Conservation (phyloP, 2,888 invertebrate genomes). For the Diplazon laetatorius region DNA sequence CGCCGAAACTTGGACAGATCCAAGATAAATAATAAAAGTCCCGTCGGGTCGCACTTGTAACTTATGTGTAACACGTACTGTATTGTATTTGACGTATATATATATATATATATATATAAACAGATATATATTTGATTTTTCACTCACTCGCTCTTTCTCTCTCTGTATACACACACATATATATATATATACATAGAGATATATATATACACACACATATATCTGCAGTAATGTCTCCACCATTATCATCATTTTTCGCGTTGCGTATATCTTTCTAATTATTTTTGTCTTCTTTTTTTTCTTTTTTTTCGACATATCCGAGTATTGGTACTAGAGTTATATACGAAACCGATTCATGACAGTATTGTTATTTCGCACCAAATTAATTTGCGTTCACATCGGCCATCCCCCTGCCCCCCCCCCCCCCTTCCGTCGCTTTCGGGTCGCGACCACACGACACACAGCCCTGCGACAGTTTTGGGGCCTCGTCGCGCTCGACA, state of each 20-base stretch:
- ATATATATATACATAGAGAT: no score
- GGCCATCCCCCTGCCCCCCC: no score
- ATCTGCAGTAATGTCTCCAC: conserved; percentile 24
- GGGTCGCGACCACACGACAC: no score
- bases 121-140: conserved; percentile 39
- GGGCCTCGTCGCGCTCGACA: conserved; percentile 13
- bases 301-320: conserved; percentile 20
- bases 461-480: no score
- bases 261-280: conserved; percentile 26
- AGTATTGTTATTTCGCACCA: conserved; percentile 67
- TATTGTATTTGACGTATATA: conserved; percentile 41
- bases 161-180: no score
- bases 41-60: conserved; percentile 55
- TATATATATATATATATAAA: no score
- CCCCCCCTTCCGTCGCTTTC: no score
- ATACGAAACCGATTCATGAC: conserved; percentile 63
- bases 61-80: conserved; percentile 56
- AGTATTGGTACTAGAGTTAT: conserved; percentile 53
- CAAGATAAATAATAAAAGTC: conserved; percentile 6
- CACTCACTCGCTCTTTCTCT: background rate
- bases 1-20: conserved; percentile 12
- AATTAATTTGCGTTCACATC: conserved; percentile 58
- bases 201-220: no score
- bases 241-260: conserved; percentile 43
- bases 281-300: conserved; percentile 39